Percentiles rank a stretch among this genome's conserved stretches.
These are phyloP conservation scores for Dione juno DNA, from an alignment of 2,888 invertebrate genomes.

Conservation along the genomic window DNA sequence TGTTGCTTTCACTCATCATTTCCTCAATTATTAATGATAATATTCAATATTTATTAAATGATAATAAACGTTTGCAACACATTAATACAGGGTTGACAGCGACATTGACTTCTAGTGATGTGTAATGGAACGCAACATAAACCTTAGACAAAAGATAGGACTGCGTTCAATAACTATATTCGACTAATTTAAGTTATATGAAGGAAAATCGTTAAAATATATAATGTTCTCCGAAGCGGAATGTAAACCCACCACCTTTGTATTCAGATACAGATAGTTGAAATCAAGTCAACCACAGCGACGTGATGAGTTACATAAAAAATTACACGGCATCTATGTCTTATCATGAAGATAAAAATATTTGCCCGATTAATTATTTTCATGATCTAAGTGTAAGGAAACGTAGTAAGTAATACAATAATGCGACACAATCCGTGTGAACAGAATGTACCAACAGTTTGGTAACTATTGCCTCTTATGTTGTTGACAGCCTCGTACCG, in stretches of 20 bases:
- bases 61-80: background rate
- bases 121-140: no score
- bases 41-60: background rate
- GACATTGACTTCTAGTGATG: background rate
- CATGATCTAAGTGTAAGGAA: slow-evolving; percentile 23
- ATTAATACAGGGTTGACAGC: background rate
- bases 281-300: background rate
- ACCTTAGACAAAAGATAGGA: no score
- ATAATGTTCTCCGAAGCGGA: background rate
- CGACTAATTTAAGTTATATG: no score
- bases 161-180: no score
- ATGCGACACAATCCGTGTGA: slow-evolving; percentile 40
- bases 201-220: no score
- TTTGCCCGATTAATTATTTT: slow-evolving; percentile 23
- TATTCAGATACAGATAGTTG: background rate
- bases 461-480: slow-evolving; percentile 33
- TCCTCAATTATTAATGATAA: no score
- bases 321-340: background rate
- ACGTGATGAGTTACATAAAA: background rate
- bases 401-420: slow-evolving; percentile 35
- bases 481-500: slow-evolving; percentile 20
- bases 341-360: background rate
- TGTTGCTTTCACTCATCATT: background rate
- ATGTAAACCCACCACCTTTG: no score
- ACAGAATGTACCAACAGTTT: slow-evolving; percentile 40